These are phyloP conservation scores for Caenorhabditis sp. DNA, from an alignment of 2,888 invertebrate genomes.

Conservation along the genomic window DNA sequence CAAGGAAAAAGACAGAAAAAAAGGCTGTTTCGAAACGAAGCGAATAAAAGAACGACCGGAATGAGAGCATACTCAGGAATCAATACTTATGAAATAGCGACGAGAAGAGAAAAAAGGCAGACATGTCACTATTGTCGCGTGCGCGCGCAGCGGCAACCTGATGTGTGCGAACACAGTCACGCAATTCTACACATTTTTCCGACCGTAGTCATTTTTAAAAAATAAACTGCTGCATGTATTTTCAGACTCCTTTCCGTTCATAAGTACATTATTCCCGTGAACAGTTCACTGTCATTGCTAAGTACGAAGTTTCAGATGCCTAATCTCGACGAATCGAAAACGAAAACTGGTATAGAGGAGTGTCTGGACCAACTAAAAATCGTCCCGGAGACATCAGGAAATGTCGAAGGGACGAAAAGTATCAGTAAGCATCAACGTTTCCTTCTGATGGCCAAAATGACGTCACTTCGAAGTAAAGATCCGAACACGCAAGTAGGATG, in stretches of 20 bases:
- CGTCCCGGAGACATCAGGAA: background rate
- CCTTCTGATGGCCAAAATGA: constrained; percentile 50
- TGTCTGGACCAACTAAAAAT: background rate
- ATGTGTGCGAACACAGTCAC: constrained; percentile 39
- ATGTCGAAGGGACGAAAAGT: no score
- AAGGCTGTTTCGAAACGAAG: background rate
- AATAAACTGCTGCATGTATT: no score
- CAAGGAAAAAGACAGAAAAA: background rate
- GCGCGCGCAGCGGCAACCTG: constrained; percentile 16
- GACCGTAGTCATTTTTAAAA: background rate
- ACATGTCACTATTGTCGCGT: background rate
- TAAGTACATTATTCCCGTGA: no score
- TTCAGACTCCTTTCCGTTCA: no score
- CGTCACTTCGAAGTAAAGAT: constrained; percentile 64
- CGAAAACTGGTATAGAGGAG: background rate
- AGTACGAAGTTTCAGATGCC: no score
- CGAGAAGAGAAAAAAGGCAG: no score
- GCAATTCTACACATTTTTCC: constrained; percentile 21
- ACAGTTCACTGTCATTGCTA: no score
- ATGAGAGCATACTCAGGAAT: no score
- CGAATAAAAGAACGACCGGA: no score
- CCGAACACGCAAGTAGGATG: constrained; percentile 84
- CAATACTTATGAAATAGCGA: no score
- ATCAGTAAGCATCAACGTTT: constrained; percentile 33
- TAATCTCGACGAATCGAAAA: no score